phyloP scores from a whole-genome alignment of 2,888 invertebrate genomes.

The Lasioglossum pauxillum region DNA sequence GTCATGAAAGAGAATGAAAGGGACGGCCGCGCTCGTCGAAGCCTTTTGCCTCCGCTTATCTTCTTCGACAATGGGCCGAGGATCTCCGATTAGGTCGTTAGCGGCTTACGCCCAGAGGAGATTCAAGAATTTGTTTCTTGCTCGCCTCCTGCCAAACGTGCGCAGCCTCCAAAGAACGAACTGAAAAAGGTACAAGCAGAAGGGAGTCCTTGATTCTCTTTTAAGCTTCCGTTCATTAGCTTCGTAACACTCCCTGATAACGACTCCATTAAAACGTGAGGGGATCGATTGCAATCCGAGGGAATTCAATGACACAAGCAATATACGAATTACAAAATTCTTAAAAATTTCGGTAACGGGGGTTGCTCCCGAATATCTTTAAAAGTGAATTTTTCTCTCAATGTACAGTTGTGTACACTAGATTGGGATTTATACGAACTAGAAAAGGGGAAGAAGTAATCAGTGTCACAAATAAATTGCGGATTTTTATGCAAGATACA shows the following conservation, averaged over 20 bases:
- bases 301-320: background rate
- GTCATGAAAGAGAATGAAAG: slow-evolving; percentile 68
- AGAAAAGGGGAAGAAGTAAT: background rate
- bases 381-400: background rate
- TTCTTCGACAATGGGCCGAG: slow-evolving; percentile 77
- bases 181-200: background rate
- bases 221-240: background rate
- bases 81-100: slow-evolving; percentile 74
- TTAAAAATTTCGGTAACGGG: background rate
- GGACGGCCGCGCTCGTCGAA: slow-evolving; percentile 65
- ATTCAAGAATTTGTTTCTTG: slow-evolving; percentile 33
- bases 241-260: background rate
- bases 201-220: background rate
- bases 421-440: background rate
- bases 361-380: fast-evolving
- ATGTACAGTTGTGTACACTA: background rate
- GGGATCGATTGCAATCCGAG: background rate
- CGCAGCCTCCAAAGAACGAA: background rate
- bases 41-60: slow-evolving; percentile 78
- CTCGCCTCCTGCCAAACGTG: background rate
- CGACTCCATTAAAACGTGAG: background rate
- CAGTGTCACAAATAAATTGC: background rate
- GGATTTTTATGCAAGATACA: background rate
- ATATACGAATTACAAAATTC: background rate
- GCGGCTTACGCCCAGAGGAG: slow-evolving; percentile 41